phyloP scores from a whole-genome alignment of 2,113 vertebrate genomes.

The Ophiodon elongatus region DNA sequence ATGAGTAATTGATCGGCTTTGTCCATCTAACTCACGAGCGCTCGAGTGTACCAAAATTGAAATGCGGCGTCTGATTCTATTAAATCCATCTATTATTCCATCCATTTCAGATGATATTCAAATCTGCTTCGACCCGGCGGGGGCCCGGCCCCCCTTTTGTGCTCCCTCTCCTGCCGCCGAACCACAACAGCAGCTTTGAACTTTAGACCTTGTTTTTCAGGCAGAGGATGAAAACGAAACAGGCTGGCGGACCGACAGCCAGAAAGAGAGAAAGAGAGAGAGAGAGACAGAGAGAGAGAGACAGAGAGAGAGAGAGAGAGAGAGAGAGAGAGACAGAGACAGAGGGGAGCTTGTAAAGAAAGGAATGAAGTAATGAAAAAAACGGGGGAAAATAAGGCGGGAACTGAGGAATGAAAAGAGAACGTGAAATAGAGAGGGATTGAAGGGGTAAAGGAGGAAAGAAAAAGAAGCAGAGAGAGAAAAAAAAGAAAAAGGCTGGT shows the following conservation, averaged over 20 bases:
- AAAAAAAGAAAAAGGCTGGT: not conserved
- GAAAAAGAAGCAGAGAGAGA: not conserved
- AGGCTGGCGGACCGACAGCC: slow-evolving; percentile 64
- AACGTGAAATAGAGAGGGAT: slow-evolving; percentile 32
- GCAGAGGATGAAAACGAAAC: slow-evolving; percentile 74
- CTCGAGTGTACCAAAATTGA: not conserved
- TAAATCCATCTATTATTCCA: slow-evolving; percentile 61
- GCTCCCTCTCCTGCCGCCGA: slow-evolving; percentile 55
- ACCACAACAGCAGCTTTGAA: slow-evolving; percentile 78
- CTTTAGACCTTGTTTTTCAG: slow-evolving; percentile 83
- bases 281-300: slow-evolving; percentile 40
- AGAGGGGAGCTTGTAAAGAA: slow-evolving; percentile 77
- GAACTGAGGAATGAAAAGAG: slow-evolving; percentile 61
- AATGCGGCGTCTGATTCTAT: slow-evolving; percentile 30
- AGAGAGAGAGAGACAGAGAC: slow-evolving; percentile 53
- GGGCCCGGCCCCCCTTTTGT: slow-evolving; percentile 45
- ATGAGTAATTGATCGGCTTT: not conserved
- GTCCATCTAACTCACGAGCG: slow-evolving; percentile 18
- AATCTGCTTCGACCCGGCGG: slow-evolving; percentile 46
- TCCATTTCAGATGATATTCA: slow-evolving; percentile 44
- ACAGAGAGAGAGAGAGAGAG: slow-evolving; percentile 41
- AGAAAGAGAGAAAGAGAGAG: slow-evolving; percentile 42
- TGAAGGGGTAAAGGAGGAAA: not conserved
- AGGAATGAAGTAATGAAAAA: slow-evolving; percentile 70
- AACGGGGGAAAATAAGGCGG: slow-evolving; percentile 29